Evolutionary conservation across 2,888 invertebrate genomes (phyloP).

Genomic region (Chloroclystis v-ata): DNA sequence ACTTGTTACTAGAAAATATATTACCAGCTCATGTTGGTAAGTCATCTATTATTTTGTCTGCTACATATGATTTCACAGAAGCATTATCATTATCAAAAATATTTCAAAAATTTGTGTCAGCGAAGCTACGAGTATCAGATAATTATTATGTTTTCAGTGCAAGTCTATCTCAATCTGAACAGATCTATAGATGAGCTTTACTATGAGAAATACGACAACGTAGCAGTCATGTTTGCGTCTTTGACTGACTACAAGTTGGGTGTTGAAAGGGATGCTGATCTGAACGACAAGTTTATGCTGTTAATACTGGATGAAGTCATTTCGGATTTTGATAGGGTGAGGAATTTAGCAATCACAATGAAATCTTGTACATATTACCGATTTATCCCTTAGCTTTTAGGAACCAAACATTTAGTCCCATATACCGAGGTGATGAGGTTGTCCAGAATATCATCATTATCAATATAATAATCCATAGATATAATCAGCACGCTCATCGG

Average conservation of each 20-base stretch:
- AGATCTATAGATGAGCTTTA: constrained; percentile 87
- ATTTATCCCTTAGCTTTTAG: no score
- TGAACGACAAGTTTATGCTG: constrained; percentile 81
- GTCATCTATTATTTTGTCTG: constrained; percentile 29
- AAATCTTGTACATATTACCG: no score
- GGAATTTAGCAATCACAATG: background rate
- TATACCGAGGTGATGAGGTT: no score
- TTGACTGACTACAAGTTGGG: constrained; percentile 88
- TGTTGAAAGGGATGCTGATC: constrained; percentile 81
- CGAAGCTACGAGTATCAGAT: no score
- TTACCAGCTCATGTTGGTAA: constrained; percentile 94
- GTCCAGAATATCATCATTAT: no score
- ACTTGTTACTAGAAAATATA: constrained; percentile 93
- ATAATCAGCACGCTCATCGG: no score
- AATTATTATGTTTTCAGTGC: constrained; percentile 76
- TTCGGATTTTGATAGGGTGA: constrained; percentile 93
- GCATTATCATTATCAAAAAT: no score
- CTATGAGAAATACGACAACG: constrained; percentile 91
- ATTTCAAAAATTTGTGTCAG: no score
- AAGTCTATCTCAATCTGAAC: constrained; percentile 85
- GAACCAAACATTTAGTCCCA: no score
- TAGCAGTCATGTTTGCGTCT: constrained; percentile 97
- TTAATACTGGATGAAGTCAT: constrained; percentile 93
- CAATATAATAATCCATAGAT: no score
- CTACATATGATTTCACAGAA: no score